phyloP scores from a whole-genome alignment of 2,888 invertebrate species.

The Mimas tiliae region DNA sequence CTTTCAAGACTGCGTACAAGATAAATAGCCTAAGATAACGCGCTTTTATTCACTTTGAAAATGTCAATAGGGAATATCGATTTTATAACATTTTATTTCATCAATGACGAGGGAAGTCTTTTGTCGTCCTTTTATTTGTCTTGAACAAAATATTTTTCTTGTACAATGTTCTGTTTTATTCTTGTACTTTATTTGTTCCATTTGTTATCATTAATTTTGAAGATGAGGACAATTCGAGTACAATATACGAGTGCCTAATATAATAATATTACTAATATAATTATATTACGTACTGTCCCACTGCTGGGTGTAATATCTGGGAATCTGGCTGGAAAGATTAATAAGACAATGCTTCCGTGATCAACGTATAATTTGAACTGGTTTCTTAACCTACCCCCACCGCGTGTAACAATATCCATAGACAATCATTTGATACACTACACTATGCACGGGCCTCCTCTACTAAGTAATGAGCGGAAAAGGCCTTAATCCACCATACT shows the following conservation, averaged over 20 bases:
- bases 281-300: no score
- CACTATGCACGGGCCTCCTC: no score
- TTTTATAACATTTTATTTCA: constrained; percentile 29
- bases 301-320: no score
- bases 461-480: no score
- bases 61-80: constrained; percentile 53
- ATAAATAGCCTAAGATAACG: constrained; percentile 59
- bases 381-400: no score
- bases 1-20: constrained; percentile 53
- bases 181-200: background rate
- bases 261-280: no score
- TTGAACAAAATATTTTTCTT: background rate
- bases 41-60: constrained; percentile 46
- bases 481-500: no score
- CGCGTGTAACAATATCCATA: no score
- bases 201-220: background rate
- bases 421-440: no score
- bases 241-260: background rate
- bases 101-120: constrained; percentile 18
- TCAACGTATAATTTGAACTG: no score
- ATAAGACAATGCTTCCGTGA: no score
- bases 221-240: background rate
- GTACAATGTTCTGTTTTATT: background rate
- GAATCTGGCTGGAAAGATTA: no score
- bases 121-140: constrained; percentile 6